Evolutionary conservation across 2,113 vertebrate genomes (phyloP).

Genomic region (Aspiorhynchus laticeps): DNA sequence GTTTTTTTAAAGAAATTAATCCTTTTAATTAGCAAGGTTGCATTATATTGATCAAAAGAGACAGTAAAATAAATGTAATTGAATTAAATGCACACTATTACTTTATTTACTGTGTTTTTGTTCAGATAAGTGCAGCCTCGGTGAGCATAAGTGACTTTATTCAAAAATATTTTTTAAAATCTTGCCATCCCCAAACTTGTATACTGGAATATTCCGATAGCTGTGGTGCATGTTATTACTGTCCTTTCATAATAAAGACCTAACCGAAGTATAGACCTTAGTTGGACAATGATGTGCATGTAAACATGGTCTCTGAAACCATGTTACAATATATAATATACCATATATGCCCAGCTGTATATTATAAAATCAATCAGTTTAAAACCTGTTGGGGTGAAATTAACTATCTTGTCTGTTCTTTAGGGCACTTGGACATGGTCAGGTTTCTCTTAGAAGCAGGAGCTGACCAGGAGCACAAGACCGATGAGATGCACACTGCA

Average conservation of each 20-base stretch:
- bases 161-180: too few relatives aligned
- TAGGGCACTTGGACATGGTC: constrained; percentile 99
- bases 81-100: too few relatives aligned
- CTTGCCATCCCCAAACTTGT: neutral
- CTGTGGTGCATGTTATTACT: neutral
- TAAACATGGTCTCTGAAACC: neutral
- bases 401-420: constrained; percentile 47
- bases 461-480: constrained; percentile 99
- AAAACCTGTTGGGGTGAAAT: neutral
- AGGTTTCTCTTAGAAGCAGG: constrained; percentile 97
- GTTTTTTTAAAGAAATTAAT: too few relatives aligned
- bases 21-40: too few relatives aligned
- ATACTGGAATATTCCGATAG: neutral
- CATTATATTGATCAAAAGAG: too few relatives aligned
- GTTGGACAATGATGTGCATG: neutral
- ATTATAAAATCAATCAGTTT: neutral
- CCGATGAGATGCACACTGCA: constrained; percentile 99
- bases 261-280: neutral
- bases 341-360: neutral
- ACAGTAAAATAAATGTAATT: too few relatives aligned
- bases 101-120: too few relatives aligned
- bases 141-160: too few relatives aligned
- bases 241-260: neutral
- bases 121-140: too few relatives aligned
- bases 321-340: too few relatives aligned